These are phyloP conservation scores for Phylloscopus trochiloides DNA, from an alignment of 2,113 vertebrate species.

Conservation along the genomic window DNA sequence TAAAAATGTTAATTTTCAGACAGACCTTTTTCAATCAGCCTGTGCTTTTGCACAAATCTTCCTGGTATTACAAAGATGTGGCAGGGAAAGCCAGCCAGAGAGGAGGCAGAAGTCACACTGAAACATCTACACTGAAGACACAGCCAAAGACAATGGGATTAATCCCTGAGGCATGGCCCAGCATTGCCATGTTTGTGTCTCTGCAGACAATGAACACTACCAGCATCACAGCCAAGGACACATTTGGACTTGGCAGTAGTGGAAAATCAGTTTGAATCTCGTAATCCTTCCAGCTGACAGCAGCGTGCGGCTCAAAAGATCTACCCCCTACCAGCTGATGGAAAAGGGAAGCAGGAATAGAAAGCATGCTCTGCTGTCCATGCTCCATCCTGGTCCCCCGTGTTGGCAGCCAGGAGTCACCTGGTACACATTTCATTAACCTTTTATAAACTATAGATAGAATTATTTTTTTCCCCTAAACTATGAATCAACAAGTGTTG, in stretches of 20 bases:
- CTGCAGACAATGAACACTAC: neutral
- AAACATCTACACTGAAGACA: neutral
- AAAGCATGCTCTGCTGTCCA: rapidly evolving
- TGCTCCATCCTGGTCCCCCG: neutral
- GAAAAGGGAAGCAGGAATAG: neutral
- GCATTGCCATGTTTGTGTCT: neutral
- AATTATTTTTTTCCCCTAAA: neutral
- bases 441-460: neutral
- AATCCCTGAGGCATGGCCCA: neutral
- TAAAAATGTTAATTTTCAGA: neutral
- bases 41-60: neutral
- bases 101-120: neutral
- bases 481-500: neutral
- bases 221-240: neutral
- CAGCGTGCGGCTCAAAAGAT: neutral
- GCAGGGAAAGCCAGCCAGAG: neutral
- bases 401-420: neutral
- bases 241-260: neutral
- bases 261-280: neutral
- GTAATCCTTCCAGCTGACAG: neutral
- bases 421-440: neutral
- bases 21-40: neutral
- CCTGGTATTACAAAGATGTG: neutral
- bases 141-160: neutral
- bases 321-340: neutral